These are phyloP conservation scores for Drosophila quadrilineata DNA, from an alignment of 1,140 invertebrate genomes.

Conservation along the genomic window DNA sequence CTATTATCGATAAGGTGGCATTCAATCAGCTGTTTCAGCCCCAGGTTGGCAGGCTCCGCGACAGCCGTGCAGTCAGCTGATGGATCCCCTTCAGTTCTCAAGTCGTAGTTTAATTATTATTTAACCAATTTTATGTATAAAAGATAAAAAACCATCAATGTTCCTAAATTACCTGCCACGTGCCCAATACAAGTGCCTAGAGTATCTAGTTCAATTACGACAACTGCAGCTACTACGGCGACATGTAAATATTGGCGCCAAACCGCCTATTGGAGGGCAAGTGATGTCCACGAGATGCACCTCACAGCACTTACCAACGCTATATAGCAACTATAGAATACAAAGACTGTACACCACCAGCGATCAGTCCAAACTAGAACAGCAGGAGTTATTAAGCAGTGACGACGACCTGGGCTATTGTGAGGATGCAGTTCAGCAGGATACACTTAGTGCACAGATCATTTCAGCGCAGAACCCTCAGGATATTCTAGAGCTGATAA, in stretches of 20 bases:
- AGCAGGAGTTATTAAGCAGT: too few relatives aligned
- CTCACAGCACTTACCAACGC: not conserved
- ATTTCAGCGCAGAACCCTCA: not conserved
- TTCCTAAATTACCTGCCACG: conserved; percentile 43
- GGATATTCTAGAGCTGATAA: conserved; percentile 12
- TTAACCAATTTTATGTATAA: conserved; percentile 54
- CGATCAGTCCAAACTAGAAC: too few relatives aligned
- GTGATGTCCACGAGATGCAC: not conserved
- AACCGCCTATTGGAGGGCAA: conserved; percentile 15
- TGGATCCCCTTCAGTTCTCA: conserved; percentile 11
- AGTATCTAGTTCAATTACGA: conserved; percentile 46
- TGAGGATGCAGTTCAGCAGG: not conserved
- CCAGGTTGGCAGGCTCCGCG: conserved; percentile 2
- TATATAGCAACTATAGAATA: not conserved
- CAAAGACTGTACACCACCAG: not conserved
- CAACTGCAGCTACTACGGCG: conserved; percentile 38
- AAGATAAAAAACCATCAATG: conserved; percentile 22
- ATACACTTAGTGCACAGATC: not conserved
- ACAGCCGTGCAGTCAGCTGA: conserved; percentile 20
- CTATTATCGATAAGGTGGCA: too few relatives aligned
- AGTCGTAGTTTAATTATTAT: conserved; percentile 46
- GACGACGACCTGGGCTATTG: conserved; percentile 1
- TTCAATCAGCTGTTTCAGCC: not conserved
- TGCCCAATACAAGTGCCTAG: conserved; percentile 41
- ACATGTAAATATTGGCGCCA: conserved; percentile 31